These are phyloP conservation scores for Cydia amplana DNA, from an alignment of 1,140 invertebrate genomes.

Conservation along the genomic window DNA sequence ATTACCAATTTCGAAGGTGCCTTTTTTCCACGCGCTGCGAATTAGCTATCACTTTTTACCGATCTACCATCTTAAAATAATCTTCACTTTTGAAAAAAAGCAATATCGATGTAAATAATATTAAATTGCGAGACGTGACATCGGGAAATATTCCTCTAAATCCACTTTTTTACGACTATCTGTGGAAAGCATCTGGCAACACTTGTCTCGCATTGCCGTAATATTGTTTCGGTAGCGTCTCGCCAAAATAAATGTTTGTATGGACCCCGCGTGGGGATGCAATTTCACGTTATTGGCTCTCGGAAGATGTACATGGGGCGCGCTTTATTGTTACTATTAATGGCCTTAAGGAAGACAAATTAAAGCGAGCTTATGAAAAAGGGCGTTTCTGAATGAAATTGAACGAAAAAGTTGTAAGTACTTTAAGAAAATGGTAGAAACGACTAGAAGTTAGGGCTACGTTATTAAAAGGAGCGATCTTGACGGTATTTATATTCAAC, in stretches of 20 bases:
- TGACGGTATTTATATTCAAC: too few species aligned
- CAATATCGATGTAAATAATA: not conserved
- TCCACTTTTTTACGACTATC: not conserved
- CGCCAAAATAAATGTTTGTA: slow-evolving; percentile 59
- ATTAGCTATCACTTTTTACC: too few species aligned
- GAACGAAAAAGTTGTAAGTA: too few species aligned
- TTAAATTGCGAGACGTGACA: not conserved
- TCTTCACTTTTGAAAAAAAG: too few species aligned
- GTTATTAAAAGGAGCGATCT: not conserved
- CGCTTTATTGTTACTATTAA: slow-evolving; percentile 54
- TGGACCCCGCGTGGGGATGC: slow-evolving; percentile 45
- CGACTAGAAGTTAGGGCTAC: too few species aligned
- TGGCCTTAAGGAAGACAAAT: slow-evolving; percentile 35
- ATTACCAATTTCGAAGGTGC: too few species aligned
- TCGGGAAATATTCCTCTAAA: not conserved
- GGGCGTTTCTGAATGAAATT: too few species aligned
- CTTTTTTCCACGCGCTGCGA: too few species aligned
- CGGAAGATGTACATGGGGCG: slow-evolving; percentile 43
- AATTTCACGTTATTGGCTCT: slow-evolving; percentile 59
- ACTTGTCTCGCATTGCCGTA: slow-evolving; percentile 36
- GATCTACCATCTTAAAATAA: too few species aligned
- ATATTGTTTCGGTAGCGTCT: slow-evolving; percentile 59
- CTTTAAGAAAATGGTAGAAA: not conserved
- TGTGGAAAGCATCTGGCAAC: not conserved
- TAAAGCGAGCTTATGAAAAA: slow-evolving; percentile 16